phyloP scores from a whole-genome alignment of 2,888 invertebrate species.

The Zootermopsis nevadensis region DNA sequence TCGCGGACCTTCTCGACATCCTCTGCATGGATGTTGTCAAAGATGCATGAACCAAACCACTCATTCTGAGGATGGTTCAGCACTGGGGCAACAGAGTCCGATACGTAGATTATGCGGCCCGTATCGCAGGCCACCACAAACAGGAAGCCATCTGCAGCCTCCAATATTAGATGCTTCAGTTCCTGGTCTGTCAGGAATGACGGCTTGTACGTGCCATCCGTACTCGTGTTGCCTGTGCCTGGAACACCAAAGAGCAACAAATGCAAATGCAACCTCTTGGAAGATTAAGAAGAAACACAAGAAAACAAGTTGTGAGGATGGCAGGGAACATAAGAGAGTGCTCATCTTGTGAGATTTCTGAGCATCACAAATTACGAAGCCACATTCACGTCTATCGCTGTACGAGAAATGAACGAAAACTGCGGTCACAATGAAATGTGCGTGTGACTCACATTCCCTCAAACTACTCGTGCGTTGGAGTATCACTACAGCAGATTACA shows the following conservation, averaged over 20 bases:
- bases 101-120: constrained; percentile 96
- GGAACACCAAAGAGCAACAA: constrained; percentile 46
- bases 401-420: too few species aligned
- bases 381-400: too few species aligned
- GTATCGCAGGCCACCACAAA: constrained; percentile 97
- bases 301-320: background rate
- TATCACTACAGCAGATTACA: too few species aligned
- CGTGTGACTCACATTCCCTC: too few species aligned
- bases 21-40: constrained; percentile 97
- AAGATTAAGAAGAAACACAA: background rate
- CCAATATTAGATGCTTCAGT: constrained; percentile 96
- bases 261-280: too few species aligned
- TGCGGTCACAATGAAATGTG: too few species aligned
- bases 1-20: constrained; percentile 97
- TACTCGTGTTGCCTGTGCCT: constrained; percentile 97
- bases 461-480: too few species aligned
- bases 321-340: too few species aligned
- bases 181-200: constrained; percentile 99
- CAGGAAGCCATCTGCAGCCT: constrained; percentile 99
- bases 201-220: constrained; percentile 97
- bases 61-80: constrained; percentile 97
- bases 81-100: constrained; percentile 98
- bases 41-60: constrained; percentile 96
- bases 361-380: too few species aligned
- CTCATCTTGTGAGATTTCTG: too few species aligned